A percentile compares a stretch with the other conserved stretches of the same genome.
phyloP scores from a whole-genome alignment of 2,888 invertebrate genomes.

The Eumacrocentrus americanus region DNA sequence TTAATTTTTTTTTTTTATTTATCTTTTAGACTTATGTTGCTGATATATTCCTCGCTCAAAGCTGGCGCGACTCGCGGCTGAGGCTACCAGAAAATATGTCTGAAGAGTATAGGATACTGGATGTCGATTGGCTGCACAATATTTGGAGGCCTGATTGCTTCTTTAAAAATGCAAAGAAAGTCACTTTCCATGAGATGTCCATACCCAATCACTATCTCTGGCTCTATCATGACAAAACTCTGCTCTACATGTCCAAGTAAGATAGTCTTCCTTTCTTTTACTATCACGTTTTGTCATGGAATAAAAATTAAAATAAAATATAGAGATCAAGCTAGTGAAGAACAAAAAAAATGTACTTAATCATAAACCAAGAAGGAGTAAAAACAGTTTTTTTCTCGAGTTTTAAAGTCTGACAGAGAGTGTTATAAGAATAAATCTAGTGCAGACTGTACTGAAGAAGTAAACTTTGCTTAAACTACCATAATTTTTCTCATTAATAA shows the following conservation, averaged over 20 bases:
- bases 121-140: slow-evolving; percentile 87
- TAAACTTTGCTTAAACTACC: no score
- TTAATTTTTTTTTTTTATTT: slow-evolving; percentile 41
- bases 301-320: neutral
- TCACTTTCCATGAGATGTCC: slow-evolving; percentile 92
- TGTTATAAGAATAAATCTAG: no score
- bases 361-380: neutral
- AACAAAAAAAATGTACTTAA: slow-evolving; percentile 2
- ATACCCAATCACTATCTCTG: slow-evolving; percentile 92
- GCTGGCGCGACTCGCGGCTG: slow-evolving; percentile 88
- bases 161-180: slow-evolving; percentile 92
- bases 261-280: slow-evolving; percentile 45
- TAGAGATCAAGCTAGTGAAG: neutral
- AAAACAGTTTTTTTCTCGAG: slow-evolving; percentile 3
- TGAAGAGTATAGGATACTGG: slow-evolving; percentile 86
- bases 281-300: neutral
- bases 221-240: slow-evolving; percentile 89
- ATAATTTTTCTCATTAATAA: no score
- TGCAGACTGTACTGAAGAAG: no score
- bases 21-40: slow-evolving; percentile 83
- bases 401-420: neutral
- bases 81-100: slow-evolving; percentile 93
- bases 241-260: slow-evolving; percentile 92
- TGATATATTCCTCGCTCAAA: slow-evolving; percentile 90
- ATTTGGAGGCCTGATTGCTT: slow-evolving; percentile 95